Base-by-base conservation (phyloP, 2,113 vertebrate species). In the Heloderma charlesbogerti region DNA sequence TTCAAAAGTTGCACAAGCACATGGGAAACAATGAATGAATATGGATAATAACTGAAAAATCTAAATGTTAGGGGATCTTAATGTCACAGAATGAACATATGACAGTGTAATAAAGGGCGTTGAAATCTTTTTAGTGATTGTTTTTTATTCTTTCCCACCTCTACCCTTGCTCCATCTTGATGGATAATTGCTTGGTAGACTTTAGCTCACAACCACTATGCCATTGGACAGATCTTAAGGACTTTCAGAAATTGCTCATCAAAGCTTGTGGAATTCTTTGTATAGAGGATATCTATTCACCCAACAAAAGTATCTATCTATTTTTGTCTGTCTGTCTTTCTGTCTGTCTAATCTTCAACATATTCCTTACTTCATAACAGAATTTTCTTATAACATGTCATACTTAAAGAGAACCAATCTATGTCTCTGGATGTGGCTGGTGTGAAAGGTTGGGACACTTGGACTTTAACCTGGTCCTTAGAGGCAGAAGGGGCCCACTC, bases 201-300 rank as follows among this genome's bases (percentile, higher is more conserved):
- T 57, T 1, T 92, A 6, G 3, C 43, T 3, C 87, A 67, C 85
- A 92, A 66, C 4, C 34, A 51, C 43, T 48, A 88, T 74, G 25
- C 92, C 77, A 66, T 86, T 93, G 86, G 51, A 74, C 34, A 81
- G 13, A 0, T 4, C 90, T 93, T 87, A 82, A 91, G 60, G 34
- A 63, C 57, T 66, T 86, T 88, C 37, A 48, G 3, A 57, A 4
- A 83, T 37, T 43, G 29, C 3, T 80, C 22, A 84, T 92, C 83
- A 87, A 84, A 43, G 9, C n/a, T 48, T n/a, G 34, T 15, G 8
- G 20, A 81, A 93, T 2, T 12, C 22, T 79, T 15, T 34, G 89
- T 88, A 66, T 57, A 66, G n/a, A 51, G 43, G 78, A 57, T 31
- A 40, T 67, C 89, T 88, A 90, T 80, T 90, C 86, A 45, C 51